Evolutionary conservation across 2,888 invertebrate species (phyloP), one percentile per base, ranked within the genome.

Genomic region (Drosophila multiciliata): DNA sequence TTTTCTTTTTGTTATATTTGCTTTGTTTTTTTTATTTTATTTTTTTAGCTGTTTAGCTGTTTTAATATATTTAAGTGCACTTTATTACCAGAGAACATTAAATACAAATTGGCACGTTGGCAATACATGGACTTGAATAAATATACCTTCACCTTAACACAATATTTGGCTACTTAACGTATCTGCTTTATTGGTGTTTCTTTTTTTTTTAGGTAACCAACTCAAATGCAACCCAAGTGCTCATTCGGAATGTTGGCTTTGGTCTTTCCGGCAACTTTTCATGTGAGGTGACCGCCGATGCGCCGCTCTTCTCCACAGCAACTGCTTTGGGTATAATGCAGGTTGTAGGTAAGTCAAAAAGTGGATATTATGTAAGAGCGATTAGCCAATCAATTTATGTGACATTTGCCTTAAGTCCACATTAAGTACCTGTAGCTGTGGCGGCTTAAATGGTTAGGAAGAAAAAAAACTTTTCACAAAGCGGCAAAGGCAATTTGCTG

Each of bases 231-330:
- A 95, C 95, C 57, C 96, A 96, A 93, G 96, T 96, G 61, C 94
- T 96, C 72, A 94, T 97, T 74, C 94, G 94, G 78, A 94, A 95
- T 80, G 94, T 97, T 88, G 96, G 96, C 83, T 95, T 96, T 83
- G 94, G 94, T 60, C 93, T 96, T 63, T 95, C 96, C 42, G 97
- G 97, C 7, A 96, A 96, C 94, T 96, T 96, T 93, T 96, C 95
- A 91, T 97, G 97, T 91, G 97, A 97, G 93, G 96, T 96, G 73
- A 96, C 96, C 9, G 96, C 96, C 0, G 96, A 96, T 88, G 95
- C 95, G 12, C 95, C 95, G 11, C 95, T 95, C 49, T 96, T 96
- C 92, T 95, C 95, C 26, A 96, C 96, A 3, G 95, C 95, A 84
- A 94, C 94, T 29, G 95, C 95, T 62, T 93, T 94, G 38, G 95